Evolutionary conservation across 2,113 vertebrate genomes (phyloP), one percentile per base, ranked within the genome.

Genomic region (Archocentrus centrarchus): DNA sequence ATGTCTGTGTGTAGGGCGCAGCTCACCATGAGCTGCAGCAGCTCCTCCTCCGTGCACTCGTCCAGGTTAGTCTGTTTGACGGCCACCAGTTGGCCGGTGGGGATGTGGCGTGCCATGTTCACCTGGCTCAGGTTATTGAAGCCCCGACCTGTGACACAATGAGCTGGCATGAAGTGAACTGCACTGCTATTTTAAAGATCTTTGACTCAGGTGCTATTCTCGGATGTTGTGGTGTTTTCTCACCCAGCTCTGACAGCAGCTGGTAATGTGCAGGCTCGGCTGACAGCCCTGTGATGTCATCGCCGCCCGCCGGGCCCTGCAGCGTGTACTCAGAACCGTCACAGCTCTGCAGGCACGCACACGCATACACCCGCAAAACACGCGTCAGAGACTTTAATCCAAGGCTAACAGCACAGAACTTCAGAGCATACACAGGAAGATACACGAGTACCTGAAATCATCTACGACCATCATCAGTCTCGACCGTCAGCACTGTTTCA

Each of bases 11-110:
- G 35, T 55, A 50, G 20, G 18, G 2, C 2, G 58, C 6, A 22
- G 39, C 63, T 94, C 94, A 99, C 98, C 97, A 99, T 96, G 61
- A 99, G 96, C 85, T 97, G 97, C 93, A 97, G 95, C 81, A 99
- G 93, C 86, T 97, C 97, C 78, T 99, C 98, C 89, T 99, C 97
- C 0, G 97, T 97, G 93, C 98, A 99, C 85, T 96, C 96, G 73
- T 99, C 98, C 91, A 99, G 93, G 92, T 99, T 97, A 89, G 98
- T 99, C 81, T 97, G 97, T 93, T 97, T 98, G 83, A 98, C 85
- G 3, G 97, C 97, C 86, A 99, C 97, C 91, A 97, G 96, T 57
- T 93, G 96, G 79, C 97, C 97, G 3, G 97, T 97, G 9, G 98
- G 98, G 17, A 93, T 95, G 85, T 99, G 97, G 17, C 96, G 96